A percentile compares a stretch with the other conserved stretches of the same genome.
Evolutionary conservation across 2,888 invertebrate genomes (phyloP).

Genomic region (Campoplex capitator): DNA sequence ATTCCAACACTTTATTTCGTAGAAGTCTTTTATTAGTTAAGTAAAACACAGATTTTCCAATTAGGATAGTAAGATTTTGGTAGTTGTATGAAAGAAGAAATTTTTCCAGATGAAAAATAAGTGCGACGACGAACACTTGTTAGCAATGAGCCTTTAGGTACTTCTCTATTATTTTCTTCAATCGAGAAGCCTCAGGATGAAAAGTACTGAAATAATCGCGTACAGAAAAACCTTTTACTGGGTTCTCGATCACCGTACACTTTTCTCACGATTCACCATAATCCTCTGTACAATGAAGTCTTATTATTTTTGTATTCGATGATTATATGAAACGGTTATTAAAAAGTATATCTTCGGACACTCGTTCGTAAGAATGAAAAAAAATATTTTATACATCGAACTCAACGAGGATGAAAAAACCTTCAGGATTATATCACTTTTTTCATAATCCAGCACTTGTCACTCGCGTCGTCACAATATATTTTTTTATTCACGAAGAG

Average conservation of each 20-base stretch:
- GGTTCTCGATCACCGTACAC: background rate
- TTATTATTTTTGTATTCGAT: background rate
- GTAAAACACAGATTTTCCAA: background rate
- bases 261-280: background rate
- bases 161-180: background rate
- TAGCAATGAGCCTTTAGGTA: background rate
- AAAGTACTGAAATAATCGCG: background rate
- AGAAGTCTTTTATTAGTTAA: background rate
- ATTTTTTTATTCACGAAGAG: background rate
- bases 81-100: too few species aligned
- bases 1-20: background rate
- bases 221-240: background rate
- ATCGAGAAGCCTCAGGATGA: background rate
- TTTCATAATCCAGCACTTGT: constrained; percentile 15
- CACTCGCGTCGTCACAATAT: background rate
- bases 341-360: background rate
- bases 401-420: background rate
- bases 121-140: constrained; percentile 4
- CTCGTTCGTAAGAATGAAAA: background rate
- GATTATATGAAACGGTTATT: background rate
- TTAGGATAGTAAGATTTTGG: background rate
- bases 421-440: background rate
- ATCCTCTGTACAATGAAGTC: background rate
- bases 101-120: background rate
- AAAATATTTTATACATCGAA: background rate